These are phyloP conservation scores for Nomada hirtipes DNA, from an alignment of 2,888 invertebrate species.

Conservation along the genomic window DNA sequence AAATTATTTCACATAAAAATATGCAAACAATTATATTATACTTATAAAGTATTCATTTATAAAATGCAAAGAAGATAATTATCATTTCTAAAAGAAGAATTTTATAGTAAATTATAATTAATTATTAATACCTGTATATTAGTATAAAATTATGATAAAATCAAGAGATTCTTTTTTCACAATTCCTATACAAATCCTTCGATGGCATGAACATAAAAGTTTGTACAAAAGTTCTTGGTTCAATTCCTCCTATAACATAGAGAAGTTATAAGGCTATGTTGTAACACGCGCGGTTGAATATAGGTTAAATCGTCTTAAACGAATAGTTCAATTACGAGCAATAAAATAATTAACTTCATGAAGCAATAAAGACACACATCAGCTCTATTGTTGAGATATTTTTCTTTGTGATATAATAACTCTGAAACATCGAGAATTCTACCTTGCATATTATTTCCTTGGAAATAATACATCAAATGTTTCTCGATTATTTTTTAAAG, in stretches of 20 bases:
- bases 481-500: not conserved
- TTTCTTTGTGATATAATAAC: not conserved
- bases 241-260: constrained; percentile 12
- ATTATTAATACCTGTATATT: constrained; percentile 34
- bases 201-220: constrained; percentile 32
- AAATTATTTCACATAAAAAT: constrained; percentile 4
- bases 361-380: not conserved
- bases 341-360: constrained; percentile 17
- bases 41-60: too few species aligned
- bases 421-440: not conserved
- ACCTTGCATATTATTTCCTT: not conserved
- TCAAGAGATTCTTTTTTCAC: constrained; percentile 14
- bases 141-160: constrained; percentile 36
- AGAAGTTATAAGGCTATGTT: constrained; percentile 37
- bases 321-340: constrained; percentile 23
- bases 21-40: not conserved
- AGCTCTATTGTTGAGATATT: not conserved
- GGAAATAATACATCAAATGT: not conserved
- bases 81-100: not conserved
- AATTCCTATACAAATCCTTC: constrained; percentile 34
- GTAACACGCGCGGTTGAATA: not conserved
- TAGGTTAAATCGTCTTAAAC: constrained; percentile 37
- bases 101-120: not conserved
- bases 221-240: constrained; percentile 19
- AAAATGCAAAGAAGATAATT: too few species aligned